These are phyloP conservation scores for Eupsilia transversa DNA, from an alignment of 2,888 invertebrate genomes.

Conservation along the genomic window DNA sequence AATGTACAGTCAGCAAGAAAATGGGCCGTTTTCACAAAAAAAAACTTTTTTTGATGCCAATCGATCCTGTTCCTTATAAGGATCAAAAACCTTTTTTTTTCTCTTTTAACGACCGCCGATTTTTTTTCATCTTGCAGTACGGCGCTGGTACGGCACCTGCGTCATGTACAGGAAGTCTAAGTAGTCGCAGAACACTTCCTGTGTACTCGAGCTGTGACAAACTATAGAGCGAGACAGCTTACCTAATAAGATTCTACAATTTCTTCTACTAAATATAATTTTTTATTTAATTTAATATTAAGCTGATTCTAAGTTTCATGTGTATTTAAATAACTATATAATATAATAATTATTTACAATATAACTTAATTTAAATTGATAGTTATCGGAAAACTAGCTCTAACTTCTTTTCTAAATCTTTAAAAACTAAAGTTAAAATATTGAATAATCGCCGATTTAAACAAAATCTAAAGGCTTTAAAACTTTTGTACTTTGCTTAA, in stretches of 20 bases:
- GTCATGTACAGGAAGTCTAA: not conserved
- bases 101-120: too few relatives aligned
- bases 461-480: not conserved
- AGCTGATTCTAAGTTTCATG: too few relatives aligned
- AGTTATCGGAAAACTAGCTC: not conserved
- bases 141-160: too few relatives aligned
- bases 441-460: not conserved
- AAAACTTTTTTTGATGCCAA: too few relatives aligned
- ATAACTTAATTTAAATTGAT: not conserved
- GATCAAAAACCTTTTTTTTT: too few relatives aligned
- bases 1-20: too few relatives aligned
- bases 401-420: not conserved
- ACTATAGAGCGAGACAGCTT: conserved; percentile 15
- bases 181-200: not conserved
- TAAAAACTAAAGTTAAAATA: not conserved
- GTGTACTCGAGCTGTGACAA: not conserved
- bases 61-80: too few relatives aligned
- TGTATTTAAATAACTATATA: too few relatives aligned
- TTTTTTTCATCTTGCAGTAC: too few relatives aligned
- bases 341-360: too few relatives aligned
- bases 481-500: not conserved
- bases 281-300: too few relatives aligned
- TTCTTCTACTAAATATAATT: not conserved
- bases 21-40: too few relatives aligned
- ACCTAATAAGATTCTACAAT: conserved; percentile 15